Base-by-base conservation (phyloP, 53 echinoderm and acorn worm species). In the Astropecten irregularis region DNA sequence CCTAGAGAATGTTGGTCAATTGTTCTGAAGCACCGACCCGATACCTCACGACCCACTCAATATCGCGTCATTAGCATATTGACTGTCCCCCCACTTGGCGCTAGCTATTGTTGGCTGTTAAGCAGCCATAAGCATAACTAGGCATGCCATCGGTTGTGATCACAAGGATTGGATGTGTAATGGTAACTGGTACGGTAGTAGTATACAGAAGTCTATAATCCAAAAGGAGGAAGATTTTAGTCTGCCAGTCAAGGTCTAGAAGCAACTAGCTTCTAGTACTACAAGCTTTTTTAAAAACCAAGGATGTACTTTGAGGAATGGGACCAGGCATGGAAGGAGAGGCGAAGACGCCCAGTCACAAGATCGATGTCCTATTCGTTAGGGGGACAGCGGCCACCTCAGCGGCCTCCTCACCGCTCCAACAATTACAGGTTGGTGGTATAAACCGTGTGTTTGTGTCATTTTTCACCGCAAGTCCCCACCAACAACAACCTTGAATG, bases 1-100 rank as follows among this genome's bases (percentile, higher is more conserved):
- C 35, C 73, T 56, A 9, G 14, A 74, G 57, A 57, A 74, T 56
- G 55, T 55, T 40, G 0, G 26, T 2, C 38, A 4, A 39, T 74
- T 74, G 74, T 74, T 74, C 74, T 74, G 33, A 22, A 1, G 3
- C 14, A 15, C n/a, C 71, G 28, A 7, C 32, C 59, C 35, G 51
- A 71, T 49, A 13, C 71, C 46, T 48, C 20, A n/a, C n/a, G n/a
- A n/a, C n/a, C 38, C 39, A 49, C 56, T 73, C 40, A 73, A 55
- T 73, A 73, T 56, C 23, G 37, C 20, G 35, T 73, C 74, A 73
- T 73, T 73, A 73, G 74, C 74, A 73, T 73, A 73, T 73, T 73
- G 56, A 73, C 74, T 73, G 38, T 50, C 38, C 39, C 11, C 35
- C 54, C 3, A 56, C 18, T 54, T 25, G 37, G 16, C n/a, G 74